A percentile compares a stretch with the other conserved stretches of the same genome.
Evolutionary conservation across 2,888 invertebrate species (phyloP).

Genomic region (Empis stercorea): DNA sequence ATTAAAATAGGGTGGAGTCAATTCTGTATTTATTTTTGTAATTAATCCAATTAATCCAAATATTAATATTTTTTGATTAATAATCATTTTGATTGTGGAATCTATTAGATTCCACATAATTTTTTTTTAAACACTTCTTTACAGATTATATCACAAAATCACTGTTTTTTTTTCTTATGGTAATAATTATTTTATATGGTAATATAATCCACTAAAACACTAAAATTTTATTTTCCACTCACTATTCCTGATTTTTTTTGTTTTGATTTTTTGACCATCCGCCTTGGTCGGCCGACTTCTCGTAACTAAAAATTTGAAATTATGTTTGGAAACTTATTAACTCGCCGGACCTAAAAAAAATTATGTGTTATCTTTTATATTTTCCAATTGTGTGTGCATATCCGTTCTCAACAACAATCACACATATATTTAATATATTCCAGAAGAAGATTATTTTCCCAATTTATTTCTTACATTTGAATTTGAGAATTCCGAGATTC

Average conservation of each 20-base stretch:
- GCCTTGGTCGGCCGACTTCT: constrained; percentile 32
- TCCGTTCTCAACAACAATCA: no score
- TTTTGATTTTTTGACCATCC: constrained; percentile 26
- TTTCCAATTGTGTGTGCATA: no score
- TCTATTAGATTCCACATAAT: background rate
- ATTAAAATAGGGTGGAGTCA: constrained; percentile 91
- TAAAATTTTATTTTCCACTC: constrained; percentile 3
- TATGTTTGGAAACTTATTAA: background rate
- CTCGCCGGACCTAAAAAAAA: background rate
- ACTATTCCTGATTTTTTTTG: constrained; percentile 14
- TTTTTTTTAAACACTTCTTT: background rate
- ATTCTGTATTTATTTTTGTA: constrained; percentile 21
- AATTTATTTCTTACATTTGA: no score
- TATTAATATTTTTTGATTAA: background rate
- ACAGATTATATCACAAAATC: background rate
- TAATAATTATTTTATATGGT: no score
- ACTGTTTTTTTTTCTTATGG: no score
- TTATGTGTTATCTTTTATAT: background rate
- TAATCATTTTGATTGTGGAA: background rate
- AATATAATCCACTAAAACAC: background rate
- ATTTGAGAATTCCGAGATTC: no score
- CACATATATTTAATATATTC: no score
- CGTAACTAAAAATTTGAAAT: constrained; percentile 25
- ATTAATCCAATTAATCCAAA: background rate
- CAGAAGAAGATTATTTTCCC: no score